Evolutionary conservation across 2,888 invertebrate species (phyloP), one percentile per base, ranked within the genome.

Genomic region (Temnothorax unifasciatus): DNA sequence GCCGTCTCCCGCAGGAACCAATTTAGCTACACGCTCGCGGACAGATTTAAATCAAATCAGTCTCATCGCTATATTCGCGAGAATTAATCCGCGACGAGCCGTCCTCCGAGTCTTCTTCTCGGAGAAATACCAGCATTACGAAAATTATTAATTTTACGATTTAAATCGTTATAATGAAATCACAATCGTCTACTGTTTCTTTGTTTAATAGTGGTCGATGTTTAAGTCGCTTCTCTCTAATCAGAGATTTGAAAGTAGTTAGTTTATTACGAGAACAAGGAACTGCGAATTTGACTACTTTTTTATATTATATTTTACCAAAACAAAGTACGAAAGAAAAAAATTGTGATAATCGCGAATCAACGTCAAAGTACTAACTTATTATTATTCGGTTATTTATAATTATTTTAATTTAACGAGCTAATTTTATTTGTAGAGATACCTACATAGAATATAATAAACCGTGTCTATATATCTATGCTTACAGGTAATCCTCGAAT

Each of bases 1-100:
- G 63, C 75, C 54, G 82, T 44, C 64, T 44, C 61, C 82, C 82
- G 61, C 75, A 47, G 61, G 71, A 84, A 76, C 74, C 76, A 75
- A 82, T 81, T 76, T 64, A 63, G 38, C 34, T 71, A 59, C 38
- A 29, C 59, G 71, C 52, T 52, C 15, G 25, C 47, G 21, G 41
- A 47, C 29, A 63, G 50, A 66, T 71, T 54, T 68, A n/a, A 15
- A 50, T 44, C 57, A 76, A 83, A 73, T 64, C 59, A 61, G 54
- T 71, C 66, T 88, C 29, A 18, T 66, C 54, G 61, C 71, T 81
- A 57, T 50, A 50, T 21, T 61, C 9, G 73, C 68, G 8, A 44
- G 61, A 79, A 84, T 81, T 69, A 81, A 81, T 73, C 41, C 29
- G 57, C 52, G 54, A 79, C 68, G 44, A 79, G 68, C 15, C 21